Evolutionary conservation across 2,113 vertebrate species (phyloP), one percentile per base, ranked within the genome.

Genomic region (Pholis gunnellus): DNA sequence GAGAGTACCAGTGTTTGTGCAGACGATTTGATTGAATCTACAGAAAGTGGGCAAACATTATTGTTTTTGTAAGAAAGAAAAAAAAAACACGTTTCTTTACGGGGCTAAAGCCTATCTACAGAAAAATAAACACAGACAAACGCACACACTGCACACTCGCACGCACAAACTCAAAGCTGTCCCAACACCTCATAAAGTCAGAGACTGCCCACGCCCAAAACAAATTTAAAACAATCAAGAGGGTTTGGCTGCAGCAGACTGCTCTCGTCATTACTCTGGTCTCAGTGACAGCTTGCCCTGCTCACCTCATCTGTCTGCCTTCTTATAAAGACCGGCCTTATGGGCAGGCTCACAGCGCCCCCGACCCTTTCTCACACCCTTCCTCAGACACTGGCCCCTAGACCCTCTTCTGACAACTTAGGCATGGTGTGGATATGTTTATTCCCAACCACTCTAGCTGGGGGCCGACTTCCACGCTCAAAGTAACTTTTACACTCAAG

Each of bases 281-380:
- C 79, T 57, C 88, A 88, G 76, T 89, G 93, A 94, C 94, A 94
- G 92, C 86, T 88, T 69, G 57, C 61, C 88, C 91, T 80, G 75
- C 88, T 94, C 93, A 95, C 93, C 92, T 94, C 92, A 93, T 94
- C 85, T 75, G 89, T 94, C 92, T 94, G 87, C 75, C 75, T 79
- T 83, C 79, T 63, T 63, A 88, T 90, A 93, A 90, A 90, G 90
- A 84, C 27, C 63, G 64, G 85, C 83, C 83, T 91, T 87, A 71
- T 85, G 80, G 75, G 65, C 75, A 72, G 38, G n/a, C 61, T 80
- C 57, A 69, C 31, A 65, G 27, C 34, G 61, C 88, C 79, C 85
- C 56, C 66, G 72, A 88, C 86, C 83, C 76, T 75, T 86, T 79
- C 81, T 77, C 60, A 76, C 83, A 83, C 65, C 71, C 44, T 71